phyloP scores from a whole-genome alignment of 2,888 invertebrate genomes.

The Parnassius mnemosyne region DNA sequence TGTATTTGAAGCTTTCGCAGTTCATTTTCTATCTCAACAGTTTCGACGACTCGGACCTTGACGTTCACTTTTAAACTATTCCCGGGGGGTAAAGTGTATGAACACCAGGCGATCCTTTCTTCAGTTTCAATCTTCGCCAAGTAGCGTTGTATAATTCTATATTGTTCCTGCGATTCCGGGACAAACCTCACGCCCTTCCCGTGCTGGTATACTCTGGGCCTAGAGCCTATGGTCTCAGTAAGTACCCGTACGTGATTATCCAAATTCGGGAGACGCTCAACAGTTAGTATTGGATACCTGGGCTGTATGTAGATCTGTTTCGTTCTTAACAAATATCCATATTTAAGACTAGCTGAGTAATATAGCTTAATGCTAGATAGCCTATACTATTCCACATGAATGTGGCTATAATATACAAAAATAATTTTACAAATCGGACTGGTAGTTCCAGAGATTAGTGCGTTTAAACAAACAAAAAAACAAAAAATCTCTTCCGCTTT shows the following conservation, averaged over 20 bases:
- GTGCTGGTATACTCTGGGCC: slow-evolving; percentile 14
- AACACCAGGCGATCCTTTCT: slow-evolving; percentile 21
- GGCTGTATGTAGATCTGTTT: slow-evolving; percentile 20
- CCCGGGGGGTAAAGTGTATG: slow-evolving; percentile 11
- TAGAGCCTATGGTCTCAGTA: slow-evolving; percentile 8
- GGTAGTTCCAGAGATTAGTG: too few species aligned
- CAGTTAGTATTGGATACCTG: slow-evolving; percentile 16
- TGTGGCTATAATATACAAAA: too few species aligned
- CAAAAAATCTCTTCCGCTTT: too few species aligned
- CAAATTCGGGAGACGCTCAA: slow-evolving; percentile 16
- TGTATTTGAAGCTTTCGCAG: slow-evolving; percentile 9
- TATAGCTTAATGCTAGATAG: too few species aligned
- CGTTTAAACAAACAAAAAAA: too few species aligned
- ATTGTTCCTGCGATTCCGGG: slow-evolving; percentile 14
- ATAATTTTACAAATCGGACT: too few species aligned
- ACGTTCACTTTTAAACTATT: slow-evolving; percentile 20
- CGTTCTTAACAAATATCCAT: too few species aligned
- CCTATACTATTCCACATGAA: too few species aligned
- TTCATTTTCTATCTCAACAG: slow-evolving; percentile 6
- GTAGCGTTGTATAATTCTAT: slow-evolving; percentile 17
- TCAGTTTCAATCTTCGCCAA: slow-evolving; percentile 14
- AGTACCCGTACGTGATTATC: slow-evolving; percentile 17
- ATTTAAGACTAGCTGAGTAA: too few species aligned
- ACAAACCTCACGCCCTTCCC: slow-evolving; percentile 20
- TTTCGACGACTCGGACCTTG: slow-evolving; percentile 14